Base-by-base conservation (phyloP, 2,797 vertebrate genomes). In the Pteronotus mesoamericanus region DNA sequence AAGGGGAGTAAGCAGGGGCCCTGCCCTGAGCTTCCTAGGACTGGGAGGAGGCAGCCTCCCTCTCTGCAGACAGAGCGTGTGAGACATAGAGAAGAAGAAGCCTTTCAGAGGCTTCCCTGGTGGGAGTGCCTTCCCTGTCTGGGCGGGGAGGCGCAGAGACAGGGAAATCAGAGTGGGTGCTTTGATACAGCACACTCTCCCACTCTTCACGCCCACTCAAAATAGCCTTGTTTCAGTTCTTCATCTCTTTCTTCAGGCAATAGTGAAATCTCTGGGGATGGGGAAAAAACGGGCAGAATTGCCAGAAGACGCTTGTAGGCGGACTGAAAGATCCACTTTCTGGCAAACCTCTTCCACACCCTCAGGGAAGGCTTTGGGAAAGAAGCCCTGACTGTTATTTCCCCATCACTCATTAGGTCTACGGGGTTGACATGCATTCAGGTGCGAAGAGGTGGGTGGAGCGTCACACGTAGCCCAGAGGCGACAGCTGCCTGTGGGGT, bases 321-420 rank as follows among this genome's bases (percentile, higher is more conserved):
- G 9, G 51, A 26, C 29, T 18, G 32, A 79, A 69, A 55, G 26
- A 9, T 53, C 18, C 21, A 24, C 74, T 72, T 51, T 51, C 19
- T 16, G 11, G 29, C 22, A 26, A 64, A 26, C 19, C 19, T 61
- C 71, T 61, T 64, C 5, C 64, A 78, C 7, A 24, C 66, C 26
- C 1, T 10, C 53, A 24, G 69, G 39, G 86, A 44, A 74, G 22
- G 5, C 51, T 44, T 66, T 11, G 22, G 5, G 7, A 48, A 53
- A 48, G 79, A 11, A 42, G 6, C 34, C 1, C 0, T 15, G 12
- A 53, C 69, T 92, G 0, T 75, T 26, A 2, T 46, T 59, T 24
- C 10, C 6, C 71, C 42, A 0, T 61, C 42, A 18, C 66, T n/a
- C 16, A 1, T n/a, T 10, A 18, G 3, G 0, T 39, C 26, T 9